phyloP scores from a whole-genome alignment of 2,888 invertebrate species.

The Globia sparganii region DNA sequence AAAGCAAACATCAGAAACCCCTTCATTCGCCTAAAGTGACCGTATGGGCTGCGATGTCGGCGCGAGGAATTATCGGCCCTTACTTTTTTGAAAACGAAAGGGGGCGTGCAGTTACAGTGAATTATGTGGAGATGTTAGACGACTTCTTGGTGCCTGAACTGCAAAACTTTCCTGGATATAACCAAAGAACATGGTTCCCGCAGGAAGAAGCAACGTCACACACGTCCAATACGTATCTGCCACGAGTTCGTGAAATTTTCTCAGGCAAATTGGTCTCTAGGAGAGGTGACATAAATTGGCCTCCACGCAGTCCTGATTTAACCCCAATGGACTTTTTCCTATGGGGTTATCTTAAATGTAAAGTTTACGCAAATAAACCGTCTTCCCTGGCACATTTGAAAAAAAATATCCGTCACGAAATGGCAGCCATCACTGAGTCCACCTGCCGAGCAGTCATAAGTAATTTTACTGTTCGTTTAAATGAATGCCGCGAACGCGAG shows the following conservation, averaged over 20 bases:
- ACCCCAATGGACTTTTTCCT: background rate
- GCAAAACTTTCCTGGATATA: background rate
- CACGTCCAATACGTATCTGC: background rate
- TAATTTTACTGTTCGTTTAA: no score
- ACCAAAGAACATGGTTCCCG: background rate
- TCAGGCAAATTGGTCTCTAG: background rate
- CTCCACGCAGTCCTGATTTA: background rate
- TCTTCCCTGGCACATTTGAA: no score
- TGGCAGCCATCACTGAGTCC: no score
- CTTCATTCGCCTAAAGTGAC: background rate
- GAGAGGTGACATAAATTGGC: background rate
- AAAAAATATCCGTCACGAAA: no score
- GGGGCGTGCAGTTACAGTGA: background rate
- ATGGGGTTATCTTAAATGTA: background rate
- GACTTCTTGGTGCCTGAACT: background rate
- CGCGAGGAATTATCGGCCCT: background rate
- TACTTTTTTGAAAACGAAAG: background rate
- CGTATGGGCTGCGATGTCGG: background rate
- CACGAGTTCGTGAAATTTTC: background rate
- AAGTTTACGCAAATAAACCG: background rate
- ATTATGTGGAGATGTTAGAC: background rate
- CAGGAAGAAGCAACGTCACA: background rate
- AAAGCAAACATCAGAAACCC: background rate
- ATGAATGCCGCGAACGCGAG: no score
- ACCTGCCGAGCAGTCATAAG: no score